phyloP scores from a whole-genome alignment of 2,797 vertebrate genomes.

The Sebastes vulpes region DNA sequence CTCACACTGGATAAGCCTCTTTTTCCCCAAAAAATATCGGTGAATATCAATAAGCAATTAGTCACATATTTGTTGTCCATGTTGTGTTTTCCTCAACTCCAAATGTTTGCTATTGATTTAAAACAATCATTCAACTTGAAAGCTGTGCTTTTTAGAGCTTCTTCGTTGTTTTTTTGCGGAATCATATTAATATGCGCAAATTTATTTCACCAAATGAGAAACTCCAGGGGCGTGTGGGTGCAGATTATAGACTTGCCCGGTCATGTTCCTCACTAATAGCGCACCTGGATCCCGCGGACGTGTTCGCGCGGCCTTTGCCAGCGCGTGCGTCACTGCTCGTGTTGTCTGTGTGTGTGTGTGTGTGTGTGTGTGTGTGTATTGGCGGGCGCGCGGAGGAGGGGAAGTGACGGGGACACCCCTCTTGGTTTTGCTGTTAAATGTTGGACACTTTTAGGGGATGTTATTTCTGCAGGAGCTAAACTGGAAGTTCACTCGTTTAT shows the following conservation, averaged over 20 bases:
- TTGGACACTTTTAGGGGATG: conserved; percentile 22
- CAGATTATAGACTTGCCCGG: conserved; percentile 79
- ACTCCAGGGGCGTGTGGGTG: conserved; percentile 72
- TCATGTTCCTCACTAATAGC: conserved; percentile 81
- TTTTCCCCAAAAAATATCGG: background rate
- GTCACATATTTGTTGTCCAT: background rate
- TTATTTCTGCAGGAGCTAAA: conserved; percentile 2
- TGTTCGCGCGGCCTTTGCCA: conserved; percentile 50
- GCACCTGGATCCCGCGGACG: conserved; percentile 82
- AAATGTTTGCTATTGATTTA: conserved; percentile 1
- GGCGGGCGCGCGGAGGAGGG: conserved; percentile 41
- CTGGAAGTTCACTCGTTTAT: background rate
- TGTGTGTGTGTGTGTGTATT: conserved; percentile 21
- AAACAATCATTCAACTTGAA: conserved; percentile 15
- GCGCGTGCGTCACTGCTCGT: conserved; percentile 42
- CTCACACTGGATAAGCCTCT: background rate
- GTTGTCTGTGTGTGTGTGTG: conserved; percentile 25
- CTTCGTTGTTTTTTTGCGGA: conserved; percentile 4
- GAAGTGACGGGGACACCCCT: conserved; percentile 71
- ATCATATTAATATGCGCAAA: conserved; percentile 70
- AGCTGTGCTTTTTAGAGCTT: conserved; percentile 20
- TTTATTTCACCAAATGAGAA: conserved; percentile 71
- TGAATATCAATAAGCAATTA: background rate
- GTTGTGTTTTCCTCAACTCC: background rate
- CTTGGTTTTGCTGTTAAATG: conserved; percentile 28